A percentile compares a stretch with the other conserved stretches of the same genome.
phyloP scores from a whole-genome alignment of 2,113 vertebrate species.

The Rhabdomys dilectus region DNA sequence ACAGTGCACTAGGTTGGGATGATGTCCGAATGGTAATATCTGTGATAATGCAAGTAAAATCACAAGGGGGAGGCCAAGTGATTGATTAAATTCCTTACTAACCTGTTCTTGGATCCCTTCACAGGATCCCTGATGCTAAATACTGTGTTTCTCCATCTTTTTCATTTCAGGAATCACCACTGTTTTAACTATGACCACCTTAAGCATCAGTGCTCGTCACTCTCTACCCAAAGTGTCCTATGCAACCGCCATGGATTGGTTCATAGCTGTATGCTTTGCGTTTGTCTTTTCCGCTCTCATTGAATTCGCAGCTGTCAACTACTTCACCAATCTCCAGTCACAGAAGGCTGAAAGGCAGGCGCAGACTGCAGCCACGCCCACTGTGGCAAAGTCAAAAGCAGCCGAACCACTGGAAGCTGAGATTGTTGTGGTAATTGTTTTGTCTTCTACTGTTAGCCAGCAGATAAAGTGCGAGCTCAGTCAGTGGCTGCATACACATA shows the following conservation, averaged over 20 bases:
- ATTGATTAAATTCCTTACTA: background rate
- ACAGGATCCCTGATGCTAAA: constrained; percentile 19
- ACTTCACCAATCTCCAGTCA: constrained; percentile 96
- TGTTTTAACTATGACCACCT: constrained; percentile 96
- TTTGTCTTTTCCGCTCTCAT: constrained; percentile 99
- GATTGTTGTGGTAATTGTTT: constrained; percentile 91
- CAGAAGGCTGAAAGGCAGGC: constrained; percentile 90
- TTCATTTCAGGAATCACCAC: constrained; percentile 94
- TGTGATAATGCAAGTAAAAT: background rate
- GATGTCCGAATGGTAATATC: background rate
- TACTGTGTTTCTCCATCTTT: background rate
- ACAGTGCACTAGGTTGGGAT: background rate
- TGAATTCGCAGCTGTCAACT: constrained; percentile 98
- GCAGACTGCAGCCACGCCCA: constrained; percentile 86
- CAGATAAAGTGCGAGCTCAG: constrained; percentile 81
- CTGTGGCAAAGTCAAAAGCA: constrained; percentile 89
- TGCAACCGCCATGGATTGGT: constrained; percentile 98
- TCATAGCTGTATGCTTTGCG: constrained; percentile 98
- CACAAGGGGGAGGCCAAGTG: background rate
- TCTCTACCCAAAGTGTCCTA: constrained; percentile 98
- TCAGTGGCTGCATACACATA: constrained; percentile 63
- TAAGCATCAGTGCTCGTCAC: constrained; percentile 97
- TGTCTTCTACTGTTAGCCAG: background rate
- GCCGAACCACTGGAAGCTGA: constrained; percentile 87
- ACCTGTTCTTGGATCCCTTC: background rate